Evolutionary conservation across 2,113 vertebrate genomes (phyloP).

Genomic region (Tachycineta bicolor): DNA sequence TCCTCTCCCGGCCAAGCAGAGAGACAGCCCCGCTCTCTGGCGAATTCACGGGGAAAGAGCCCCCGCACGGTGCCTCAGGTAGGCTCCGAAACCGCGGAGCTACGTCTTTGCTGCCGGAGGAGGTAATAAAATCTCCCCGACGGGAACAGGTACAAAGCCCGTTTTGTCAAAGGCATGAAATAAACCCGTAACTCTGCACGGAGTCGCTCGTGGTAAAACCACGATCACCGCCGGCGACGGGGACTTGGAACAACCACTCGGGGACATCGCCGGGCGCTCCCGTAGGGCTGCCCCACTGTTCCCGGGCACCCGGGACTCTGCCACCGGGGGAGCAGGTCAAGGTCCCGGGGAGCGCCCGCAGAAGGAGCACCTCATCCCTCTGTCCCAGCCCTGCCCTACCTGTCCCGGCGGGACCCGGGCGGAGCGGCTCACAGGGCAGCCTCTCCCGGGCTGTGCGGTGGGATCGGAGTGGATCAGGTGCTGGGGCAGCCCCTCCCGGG

Average conservation of each 20-base stretch:
- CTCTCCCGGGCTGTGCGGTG: not conserved
- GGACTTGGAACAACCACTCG: not conserved
- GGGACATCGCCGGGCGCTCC: not conserved
- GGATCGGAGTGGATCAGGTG: not conserved
- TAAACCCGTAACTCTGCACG: not conserved
- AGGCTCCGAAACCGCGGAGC: not conserved
- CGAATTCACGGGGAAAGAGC: fast-evolving
- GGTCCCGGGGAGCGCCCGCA: not conserved
- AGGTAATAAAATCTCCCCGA: not conserved
- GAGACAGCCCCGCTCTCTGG: not conserved
- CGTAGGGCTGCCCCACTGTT: not conserved
- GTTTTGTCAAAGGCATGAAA: not conserved
- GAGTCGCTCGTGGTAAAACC: not conserved
- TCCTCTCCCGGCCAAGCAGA: not conserved
- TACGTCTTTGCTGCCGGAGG: fast-evolving
- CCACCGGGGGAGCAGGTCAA: not conserved
- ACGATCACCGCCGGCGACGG: too few species aligned
- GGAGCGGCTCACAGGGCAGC: not conserved
- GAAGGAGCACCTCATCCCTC: not conserved
- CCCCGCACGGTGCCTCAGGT: fast-evolving
- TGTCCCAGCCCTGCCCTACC: not conserved
- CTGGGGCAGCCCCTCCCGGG: fast-evolving
- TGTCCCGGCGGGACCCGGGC: not conserved
- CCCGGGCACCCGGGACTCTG: not conserved
- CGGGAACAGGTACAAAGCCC: not conserved